Evolutionary conservation across 2,797 vertebrate genomes (phyloP).

Genomic region (Cryptoprocta ferox): DNA sequence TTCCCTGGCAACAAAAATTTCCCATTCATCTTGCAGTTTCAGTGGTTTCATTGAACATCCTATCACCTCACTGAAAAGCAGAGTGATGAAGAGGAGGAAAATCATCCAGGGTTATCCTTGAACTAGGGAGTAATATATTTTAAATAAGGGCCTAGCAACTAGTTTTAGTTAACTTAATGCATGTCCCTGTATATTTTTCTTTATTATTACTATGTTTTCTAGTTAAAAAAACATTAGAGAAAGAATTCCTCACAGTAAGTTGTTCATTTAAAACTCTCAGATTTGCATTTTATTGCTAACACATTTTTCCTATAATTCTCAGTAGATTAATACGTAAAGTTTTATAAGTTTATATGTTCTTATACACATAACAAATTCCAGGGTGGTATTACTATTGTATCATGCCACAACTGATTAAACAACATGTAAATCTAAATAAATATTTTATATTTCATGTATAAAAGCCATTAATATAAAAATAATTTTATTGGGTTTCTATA

Average conservation of each 20-base stretch:
- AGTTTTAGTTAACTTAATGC: not conserved
- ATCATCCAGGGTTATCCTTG: not conserved
- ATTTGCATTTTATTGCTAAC: not conserved
- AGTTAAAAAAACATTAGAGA: not conserved
- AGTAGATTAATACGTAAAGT: not conserved
- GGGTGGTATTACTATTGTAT: not conserved
- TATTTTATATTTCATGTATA: not conserved
- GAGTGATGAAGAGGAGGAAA: conserved; percentile 28
- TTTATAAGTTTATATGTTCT: not conserved
- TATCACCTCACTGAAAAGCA: conserved; percentile 69
- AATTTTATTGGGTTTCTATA: not conserved
- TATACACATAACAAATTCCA: not conserved
- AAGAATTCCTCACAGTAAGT: not conserved
- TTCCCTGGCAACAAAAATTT: conserved; percentile 81
- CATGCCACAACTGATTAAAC: not conserved
- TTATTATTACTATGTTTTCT: not conserved
- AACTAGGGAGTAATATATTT: not conserved
- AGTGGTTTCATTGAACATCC: conserved; percentile 71
- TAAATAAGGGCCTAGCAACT: not conserved
- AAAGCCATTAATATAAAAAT: not conserved
- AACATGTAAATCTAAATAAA: not conserved
- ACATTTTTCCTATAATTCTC: not conserved
- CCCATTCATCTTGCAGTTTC: conserved; percentile 7
- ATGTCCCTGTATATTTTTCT: not conserved
- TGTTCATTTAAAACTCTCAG: not conserved